phyloP scores from a whole-genome alignment of 2,113 vertebrate species.

The Bos indicus region DNA sequence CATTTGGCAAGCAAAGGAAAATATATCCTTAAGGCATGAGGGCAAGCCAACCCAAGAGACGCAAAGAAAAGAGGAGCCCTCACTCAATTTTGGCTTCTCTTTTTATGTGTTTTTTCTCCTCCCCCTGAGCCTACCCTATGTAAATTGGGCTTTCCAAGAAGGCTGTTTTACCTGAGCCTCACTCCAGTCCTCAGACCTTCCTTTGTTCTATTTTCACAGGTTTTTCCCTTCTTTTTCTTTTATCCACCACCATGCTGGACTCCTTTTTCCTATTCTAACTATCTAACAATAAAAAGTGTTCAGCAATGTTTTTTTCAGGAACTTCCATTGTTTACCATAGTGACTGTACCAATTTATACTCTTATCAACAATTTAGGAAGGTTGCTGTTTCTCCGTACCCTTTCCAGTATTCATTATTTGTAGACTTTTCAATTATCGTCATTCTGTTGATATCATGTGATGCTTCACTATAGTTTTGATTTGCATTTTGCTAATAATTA shows the following conservation, averaged over 20 bases:
- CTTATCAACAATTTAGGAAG: neutral
- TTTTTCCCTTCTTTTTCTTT: neutral
- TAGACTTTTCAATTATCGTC: neutral
- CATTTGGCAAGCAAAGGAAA: neutral
- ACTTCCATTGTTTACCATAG: neutral
- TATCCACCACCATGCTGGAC: neutral
- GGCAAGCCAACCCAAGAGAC: neutral
- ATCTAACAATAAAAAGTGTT: neutral
- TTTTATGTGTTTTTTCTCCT: neutral
- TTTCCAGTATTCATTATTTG: neutral
- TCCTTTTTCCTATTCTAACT: neutral
- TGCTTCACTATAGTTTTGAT: neutral
- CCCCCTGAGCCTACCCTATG: neutral
- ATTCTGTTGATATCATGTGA: neutral
- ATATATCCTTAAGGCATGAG: neutral
- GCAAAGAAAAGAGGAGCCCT: neutral
- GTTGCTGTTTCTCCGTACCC: neutral
- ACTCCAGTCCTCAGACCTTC: neutral
- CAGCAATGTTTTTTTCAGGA: neutral
- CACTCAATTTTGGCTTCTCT: neutral
- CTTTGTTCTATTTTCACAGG: neutral
- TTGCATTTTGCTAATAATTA: neutral
- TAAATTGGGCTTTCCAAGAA: neutral
- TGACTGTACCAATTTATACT: neutral
- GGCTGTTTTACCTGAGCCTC: neutral